A percentile compares a stretch with the other conserved stretches of the same genome.
Evolutionary conservation across 2,113 vertebrate species (phyloP).

Genomic region (Narcine bancroftii): DNA sequence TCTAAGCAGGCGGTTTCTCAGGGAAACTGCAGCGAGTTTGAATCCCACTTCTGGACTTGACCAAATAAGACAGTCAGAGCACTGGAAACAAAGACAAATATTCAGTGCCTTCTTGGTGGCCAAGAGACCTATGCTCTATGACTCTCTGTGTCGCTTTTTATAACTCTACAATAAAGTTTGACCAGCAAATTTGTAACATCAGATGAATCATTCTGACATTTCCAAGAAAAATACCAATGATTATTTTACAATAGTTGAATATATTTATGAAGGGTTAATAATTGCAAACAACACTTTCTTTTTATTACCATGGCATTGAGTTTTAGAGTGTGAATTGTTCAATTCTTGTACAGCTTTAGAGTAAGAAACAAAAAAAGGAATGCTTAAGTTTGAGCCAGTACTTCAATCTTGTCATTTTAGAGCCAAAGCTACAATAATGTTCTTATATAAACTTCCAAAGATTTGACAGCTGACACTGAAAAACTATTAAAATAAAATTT

Average conservation of each 20-base stretch:
- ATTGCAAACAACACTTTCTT: background rate
- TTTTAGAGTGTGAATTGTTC: slow-evolving; percentile 17
- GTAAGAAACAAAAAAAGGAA: slow-evolving; percentile 29
- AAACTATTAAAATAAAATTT: slow-evolving; percentile 35
- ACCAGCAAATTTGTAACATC: too few species aligned
- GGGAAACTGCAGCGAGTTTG: too few species aligned
- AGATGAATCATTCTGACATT: too few species aligned
- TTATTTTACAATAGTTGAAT: background rate
- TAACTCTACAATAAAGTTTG: too few species aligned
- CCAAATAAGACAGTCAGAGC: too few species aligned
- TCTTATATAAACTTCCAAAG: background rate
- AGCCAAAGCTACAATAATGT: slow-evolving; percentile 26
- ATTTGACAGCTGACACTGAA: slow-evolving; percentile 30
- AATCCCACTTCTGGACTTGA: too few species aligned
- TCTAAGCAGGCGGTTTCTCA: too few species aligned
- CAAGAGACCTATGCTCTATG: too few species aligned
- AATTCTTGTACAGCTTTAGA: slow-evolving; percentile 11
- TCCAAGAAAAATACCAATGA: background rate
- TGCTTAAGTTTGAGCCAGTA: slow-evolving; percentile 28
- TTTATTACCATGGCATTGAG: background rate
- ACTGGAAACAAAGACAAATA: too few species aligned
- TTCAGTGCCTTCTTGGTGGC: too few species aligned
- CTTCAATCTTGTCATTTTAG: slow-evolving; percentile 29
- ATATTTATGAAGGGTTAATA: slow-evolving; percentile 10
- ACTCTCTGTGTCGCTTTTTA: too few species aligned